Evolutionary conservation across 2,797 vertebrate genomes (phyloP).

Genomic region (Ispidina picta): DNA sequence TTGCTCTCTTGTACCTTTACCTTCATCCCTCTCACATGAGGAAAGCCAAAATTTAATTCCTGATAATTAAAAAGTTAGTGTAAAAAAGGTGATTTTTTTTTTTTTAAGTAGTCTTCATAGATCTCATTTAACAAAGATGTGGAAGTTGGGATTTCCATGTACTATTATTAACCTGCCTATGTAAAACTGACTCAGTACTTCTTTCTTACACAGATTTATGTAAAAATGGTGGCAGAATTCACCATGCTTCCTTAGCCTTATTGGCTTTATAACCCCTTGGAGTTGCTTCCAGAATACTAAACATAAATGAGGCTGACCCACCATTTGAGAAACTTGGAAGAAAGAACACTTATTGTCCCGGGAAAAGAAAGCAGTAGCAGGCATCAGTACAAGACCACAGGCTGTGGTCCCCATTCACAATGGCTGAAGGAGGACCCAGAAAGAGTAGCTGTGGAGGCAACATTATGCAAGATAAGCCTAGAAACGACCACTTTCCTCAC

Average conservation of each 20-base stretch:
- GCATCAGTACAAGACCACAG: neutral
- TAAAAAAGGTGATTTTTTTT: neutral
- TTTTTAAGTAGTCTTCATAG: neutral
- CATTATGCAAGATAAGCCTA: neutral
- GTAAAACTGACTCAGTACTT: neutral
- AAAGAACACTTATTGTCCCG: neutral
- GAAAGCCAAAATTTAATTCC: neutral
- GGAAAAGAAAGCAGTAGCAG: neutral
- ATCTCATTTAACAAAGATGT: neutral
- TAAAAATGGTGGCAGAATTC: neutral
- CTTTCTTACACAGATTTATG: neutral
- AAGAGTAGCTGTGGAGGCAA: neutral
- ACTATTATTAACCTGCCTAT: neutral
- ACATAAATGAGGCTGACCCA: neutral
- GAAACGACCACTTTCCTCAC: neutral
- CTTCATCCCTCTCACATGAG: neutral
- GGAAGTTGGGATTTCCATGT: neutral
- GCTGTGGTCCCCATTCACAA: accelerated
- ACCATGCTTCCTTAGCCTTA: neutral
- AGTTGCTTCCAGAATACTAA: neutral
- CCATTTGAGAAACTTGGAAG: neutral
- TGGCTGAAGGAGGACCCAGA: neutral
- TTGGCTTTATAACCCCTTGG: neutral
- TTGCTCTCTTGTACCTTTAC: neutral
- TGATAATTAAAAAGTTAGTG: neutral